Conservation (phyloP, 2,797 vertebrate species). For the Sebastiscus tertius region DNA sequence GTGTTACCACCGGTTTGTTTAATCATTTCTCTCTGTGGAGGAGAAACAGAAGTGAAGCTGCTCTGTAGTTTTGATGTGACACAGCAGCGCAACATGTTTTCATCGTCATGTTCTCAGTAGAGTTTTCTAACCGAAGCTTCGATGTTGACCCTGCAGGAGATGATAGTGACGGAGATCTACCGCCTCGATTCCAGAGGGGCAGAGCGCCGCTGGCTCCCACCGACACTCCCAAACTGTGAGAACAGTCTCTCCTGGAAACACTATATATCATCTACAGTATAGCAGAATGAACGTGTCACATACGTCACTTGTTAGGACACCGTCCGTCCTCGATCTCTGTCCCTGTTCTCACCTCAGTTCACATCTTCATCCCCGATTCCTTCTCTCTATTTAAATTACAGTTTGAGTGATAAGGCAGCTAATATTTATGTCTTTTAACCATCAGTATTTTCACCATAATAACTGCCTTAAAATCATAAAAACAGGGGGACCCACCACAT, state of each 20-base stretch:
- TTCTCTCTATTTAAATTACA: background rate
- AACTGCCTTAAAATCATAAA: background rate
- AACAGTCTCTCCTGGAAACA: slow-evolving; percentile 57
- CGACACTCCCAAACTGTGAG: slow-evolving; percentile 93
- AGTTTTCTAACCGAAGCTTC: slow-evolving; percentile 12
- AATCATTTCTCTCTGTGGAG: background rate
- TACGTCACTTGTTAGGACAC: background rate
- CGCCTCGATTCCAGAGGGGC: slow-evolving; percentile 78
- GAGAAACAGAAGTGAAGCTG: no score
- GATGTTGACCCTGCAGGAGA: slow-evolving; percentile 74
- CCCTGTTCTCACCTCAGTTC: background rate
- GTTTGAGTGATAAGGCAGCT: background rate
- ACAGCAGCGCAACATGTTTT: background rate
- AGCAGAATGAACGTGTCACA: slow-evolving; percentile 16
- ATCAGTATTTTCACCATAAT: background rate
- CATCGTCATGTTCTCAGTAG: background rate
- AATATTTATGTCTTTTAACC: background rate
- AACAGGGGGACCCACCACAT: background rate
- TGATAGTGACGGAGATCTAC: slow-evolving; percentile 69
- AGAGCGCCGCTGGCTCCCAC: slow-evolving; percentile 92
- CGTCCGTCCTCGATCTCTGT: background rate
- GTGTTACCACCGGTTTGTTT: no score
- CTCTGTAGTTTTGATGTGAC: background rate
- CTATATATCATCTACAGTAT: background rate
- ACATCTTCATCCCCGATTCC: background rate